Base-by-base conservation (phyloP, 2,113 vertebrate species). In the Artemisiospiza belli region DNA sequence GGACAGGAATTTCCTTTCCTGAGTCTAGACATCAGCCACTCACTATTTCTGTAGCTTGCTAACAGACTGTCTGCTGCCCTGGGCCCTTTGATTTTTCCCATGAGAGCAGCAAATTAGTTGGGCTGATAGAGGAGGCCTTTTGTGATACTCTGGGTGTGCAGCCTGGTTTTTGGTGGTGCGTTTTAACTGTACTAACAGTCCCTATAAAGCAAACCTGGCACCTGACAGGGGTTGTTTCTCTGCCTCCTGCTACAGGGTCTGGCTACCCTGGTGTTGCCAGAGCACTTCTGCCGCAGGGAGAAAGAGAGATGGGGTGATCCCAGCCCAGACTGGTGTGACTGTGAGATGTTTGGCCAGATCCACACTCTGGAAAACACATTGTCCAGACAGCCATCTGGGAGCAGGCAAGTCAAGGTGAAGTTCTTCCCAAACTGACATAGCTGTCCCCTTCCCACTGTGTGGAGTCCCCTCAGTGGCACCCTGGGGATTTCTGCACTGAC, bases 1-100 rank as follows among this genome's bases (percentile, higher is more conserved):
- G 47, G 68, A 90, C 69, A 92, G 91, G 92, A 94, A 95, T 97
- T 97, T 96, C 95, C 86, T 94, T 95, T 88, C 79, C 63, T 51
- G 81, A 95, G 91, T 94, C 92, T 87, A 93, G 94, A 96, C 91
- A 77, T 70, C 79, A 92, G 81, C 62, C 61, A 4, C 61, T 95
- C 92, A 44, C 95, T 96, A 69, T 96, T 97, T 92, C 83, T 93
- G 84, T 79, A 90, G 62, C 81, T 77, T 72, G 51, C 83, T 91
- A 91, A 58, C 59, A 93, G 88, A 44, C 73, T 77, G 74, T 84
- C 92, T 95, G 85, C 75, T 92, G 80, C 94, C 64, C 61, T 47
- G 75, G 52, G 72, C 62, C 46, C 75, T 86, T 88, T 82, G 55
- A 69, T 82, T 96, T 94, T 95, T 92, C 94, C 90, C 90, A 68